phyloP scores from a whole-genome alignment of 2,888 invertebrate species.

The Lithophane ornitopus region DNA sequence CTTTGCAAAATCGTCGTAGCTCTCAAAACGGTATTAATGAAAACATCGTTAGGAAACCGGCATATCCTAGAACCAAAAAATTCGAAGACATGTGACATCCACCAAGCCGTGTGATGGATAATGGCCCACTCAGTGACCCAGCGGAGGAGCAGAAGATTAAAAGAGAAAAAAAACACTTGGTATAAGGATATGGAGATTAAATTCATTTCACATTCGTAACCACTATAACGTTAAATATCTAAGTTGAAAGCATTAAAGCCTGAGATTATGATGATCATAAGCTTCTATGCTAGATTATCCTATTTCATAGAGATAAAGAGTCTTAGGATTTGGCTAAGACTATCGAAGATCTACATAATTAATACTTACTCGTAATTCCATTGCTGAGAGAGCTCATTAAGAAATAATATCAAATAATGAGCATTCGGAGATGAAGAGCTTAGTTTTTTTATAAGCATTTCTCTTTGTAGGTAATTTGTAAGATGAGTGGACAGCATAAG shows the following conservation, averaged over 20 bases:
- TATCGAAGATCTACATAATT: constrained; percentile 22
- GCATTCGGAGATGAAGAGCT: constrained; percentile 39
- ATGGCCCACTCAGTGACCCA: neutral
- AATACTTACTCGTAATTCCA: constrained; percentile 5
- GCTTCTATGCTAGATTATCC: neutral
- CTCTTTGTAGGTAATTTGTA: neutral
- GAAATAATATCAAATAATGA: constrained; percentile 46
- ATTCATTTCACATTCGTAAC: neutral
- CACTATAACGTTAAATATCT: neutral
- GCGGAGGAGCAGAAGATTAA: neutral
- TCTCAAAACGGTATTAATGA: no score
- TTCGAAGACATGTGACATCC: neutral
- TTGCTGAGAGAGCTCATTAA: constrained; percentile 8
- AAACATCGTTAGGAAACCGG: neutral
- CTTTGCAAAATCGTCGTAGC: neutral
- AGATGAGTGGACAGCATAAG: neutral
- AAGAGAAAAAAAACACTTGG: neutral
- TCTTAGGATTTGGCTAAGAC: constrained; percentile 4
- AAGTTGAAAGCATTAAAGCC: neutral
- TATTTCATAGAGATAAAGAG: neutral
- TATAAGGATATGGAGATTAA: neutral
- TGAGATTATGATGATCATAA: neutral
- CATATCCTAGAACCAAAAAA: neutral
- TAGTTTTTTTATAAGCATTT: constrained; percentile 7
- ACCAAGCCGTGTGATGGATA: neutral